Conservation (phyloP, 2,113 vertebrate species). For the Leptobrachium ailaonicum region DNA sequence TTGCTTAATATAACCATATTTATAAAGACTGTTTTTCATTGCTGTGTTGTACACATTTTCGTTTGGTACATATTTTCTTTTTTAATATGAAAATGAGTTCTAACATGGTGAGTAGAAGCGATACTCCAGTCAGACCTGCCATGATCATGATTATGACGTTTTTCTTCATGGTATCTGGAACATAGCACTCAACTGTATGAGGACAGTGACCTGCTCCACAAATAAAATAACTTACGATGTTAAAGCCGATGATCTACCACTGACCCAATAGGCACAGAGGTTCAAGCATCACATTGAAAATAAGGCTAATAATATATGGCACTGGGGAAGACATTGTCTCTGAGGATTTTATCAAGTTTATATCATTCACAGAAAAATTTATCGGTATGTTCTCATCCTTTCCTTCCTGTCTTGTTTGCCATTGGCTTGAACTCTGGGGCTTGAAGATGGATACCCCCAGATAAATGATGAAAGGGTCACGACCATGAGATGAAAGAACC, state of each 20-base stretch:
- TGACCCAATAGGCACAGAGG: constrained; percentile 70
- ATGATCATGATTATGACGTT: constrained; percentile 81
- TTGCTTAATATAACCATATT: too few species aligned
- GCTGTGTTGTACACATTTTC: too few species aligned
- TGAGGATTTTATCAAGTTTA: too few species aligned
- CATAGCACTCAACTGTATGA: constrained; percentile 76
- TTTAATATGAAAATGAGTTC: constrained; percentile 72
- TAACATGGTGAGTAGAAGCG: constrained; percentile 64
- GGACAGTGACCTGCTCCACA: constrained; percentile 70
- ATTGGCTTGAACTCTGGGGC: too few species aligned
- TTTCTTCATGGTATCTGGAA: constrained; percentile 77
- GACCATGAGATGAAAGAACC: constrained; percentile 93
- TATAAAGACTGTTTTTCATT: too few species aligned
- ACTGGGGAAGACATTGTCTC: too few species aligned
- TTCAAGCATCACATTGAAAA: constrained; percentile 72
- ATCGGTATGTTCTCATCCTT: too few species aligned
- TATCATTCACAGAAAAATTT: too few species aligned
- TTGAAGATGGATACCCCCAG: constrained; percentile 7
- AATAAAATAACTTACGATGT: constrained; percentile 74
- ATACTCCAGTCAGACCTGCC: constrained; percentile 71
- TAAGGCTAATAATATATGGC: constrained; percentile 69
- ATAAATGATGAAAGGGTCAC: constrained; percentile 85
- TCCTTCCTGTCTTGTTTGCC: too few species aligned
- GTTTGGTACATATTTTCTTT: not conserved
- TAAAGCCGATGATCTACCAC: constrained; percentile 75